A percentile compares a stretch with the other conserved stretches of the same genome.
phyloP scores from a whole-genome alignment of 2,113 vertebrate genomes.

The Gobiocypris rarus region DNA sequence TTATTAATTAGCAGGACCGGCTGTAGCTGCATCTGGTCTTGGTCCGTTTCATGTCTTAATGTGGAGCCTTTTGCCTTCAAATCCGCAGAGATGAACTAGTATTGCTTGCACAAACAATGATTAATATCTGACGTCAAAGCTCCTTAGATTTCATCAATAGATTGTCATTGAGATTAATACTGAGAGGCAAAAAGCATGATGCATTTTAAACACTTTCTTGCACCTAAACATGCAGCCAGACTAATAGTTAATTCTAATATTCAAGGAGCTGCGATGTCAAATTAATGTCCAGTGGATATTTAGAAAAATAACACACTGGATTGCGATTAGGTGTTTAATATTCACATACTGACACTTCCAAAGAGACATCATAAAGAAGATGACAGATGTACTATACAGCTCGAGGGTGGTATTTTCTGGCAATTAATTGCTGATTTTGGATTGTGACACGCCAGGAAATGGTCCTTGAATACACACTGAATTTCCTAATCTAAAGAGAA shows the following conservation, averaged over 20 bases:
- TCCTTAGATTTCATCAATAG: conserved; percentile 63
- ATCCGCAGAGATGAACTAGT: conserved; percentile 39
- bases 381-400: conserved; percentile 34
- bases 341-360: conserved; percentile 28
- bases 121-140: conserved; percentile 65
- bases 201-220: conserved; percentile 69
- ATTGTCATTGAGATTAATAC: conserved; percentile 58
- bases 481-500: conserved; percentile 45
- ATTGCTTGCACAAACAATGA: conserved; percentile 67
- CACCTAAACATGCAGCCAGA: conserved; percentile 69
- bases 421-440: conserved; percentile 39
- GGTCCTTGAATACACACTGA: conserved; percentile 42
- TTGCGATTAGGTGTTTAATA: conserved; percentile 21
- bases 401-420: conserved; percentile 11
- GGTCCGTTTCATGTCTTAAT: conserved; percentile 41
- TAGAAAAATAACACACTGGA: not conserved
- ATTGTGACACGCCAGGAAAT: conserved; percentile 40
- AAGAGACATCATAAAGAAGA: not conserved
- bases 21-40: conserved; percentile 29
- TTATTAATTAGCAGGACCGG: conserved; percentile 39
- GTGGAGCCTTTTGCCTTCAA: conserved; percentile 31
- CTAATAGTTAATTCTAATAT: conserved; percentile 68
- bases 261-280: conserved; percentile 17
- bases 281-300: not conserved
- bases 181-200: conserved; percentile 59